phyloP scores from a whole-genome alignment of 2,888 invertebrate genomes.

The Dyspetes luteomarginatus region DNA sequence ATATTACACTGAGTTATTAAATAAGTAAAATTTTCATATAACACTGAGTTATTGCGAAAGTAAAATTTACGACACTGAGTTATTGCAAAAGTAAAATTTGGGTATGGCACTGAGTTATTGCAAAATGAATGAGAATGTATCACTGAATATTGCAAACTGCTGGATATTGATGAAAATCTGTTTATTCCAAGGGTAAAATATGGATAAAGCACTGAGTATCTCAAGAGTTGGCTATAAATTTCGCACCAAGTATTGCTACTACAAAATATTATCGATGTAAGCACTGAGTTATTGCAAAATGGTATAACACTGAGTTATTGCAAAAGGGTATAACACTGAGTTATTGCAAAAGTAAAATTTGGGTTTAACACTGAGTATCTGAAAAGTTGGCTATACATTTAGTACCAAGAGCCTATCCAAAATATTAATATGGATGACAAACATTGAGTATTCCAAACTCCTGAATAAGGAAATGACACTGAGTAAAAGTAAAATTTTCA shows the following conservation, averaged over 20 bases:
- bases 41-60: background rate
- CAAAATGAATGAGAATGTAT: background rate
- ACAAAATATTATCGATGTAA: background rate
- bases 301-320: background rate
- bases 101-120: slow-evolving; percentile 36
- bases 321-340: background rate
- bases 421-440: background rate
- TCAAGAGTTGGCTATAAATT: background rate
- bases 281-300: slow-evolving; percentile 25
- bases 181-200: background rate
- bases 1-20: slow-evolving; percentile 32
- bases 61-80: slow-evolving; percentile 5
- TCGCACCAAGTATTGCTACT: background rate
- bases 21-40: background rate
- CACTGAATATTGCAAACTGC: slow-evolving; percentile 19
- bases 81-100: too few species aligned
- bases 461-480: background rate
- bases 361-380: slow-evolving; percentile 1
- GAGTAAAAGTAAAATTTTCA: slow-evolving; percentile 4
- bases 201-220: background rate
- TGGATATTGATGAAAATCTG: background rate
- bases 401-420: background rate
- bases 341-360: slow-evolving; percentile 13
- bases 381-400: background rate
- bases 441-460: slow-evolving; percentile 11